Conservation (phyloP, 2,888 invertebrate genomes). For the Drosophila tanythrix region DNA sequence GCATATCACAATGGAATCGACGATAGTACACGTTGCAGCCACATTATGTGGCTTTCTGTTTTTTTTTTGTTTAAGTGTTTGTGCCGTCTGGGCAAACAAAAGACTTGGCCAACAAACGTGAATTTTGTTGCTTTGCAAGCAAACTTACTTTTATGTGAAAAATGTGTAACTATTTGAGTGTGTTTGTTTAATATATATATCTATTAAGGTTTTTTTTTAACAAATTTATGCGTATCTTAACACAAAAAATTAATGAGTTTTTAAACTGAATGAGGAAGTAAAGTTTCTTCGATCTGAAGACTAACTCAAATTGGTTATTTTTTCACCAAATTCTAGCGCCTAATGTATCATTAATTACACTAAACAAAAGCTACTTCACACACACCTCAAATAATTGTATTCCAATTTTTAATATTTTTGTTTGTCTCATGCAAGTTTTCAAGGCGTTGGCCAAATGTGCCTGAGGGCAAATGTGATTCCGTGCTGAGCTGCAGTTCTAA, state of each 20-base stretch:
- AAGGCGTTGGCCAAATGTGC: conserved; percentile 63
- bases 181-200: not conserved
- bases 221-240: not conserved
- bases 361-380: conserved; percentile 38
- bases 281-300: conserved; percentile 26
- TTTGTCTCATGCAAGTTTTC: conserved; percentile 50
- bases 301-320: conserved; percentile 50
- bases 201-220: not conserved
- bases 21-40: conserved; percentile 25
- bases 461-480: conserved; percentile 29
- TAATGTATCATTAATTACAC: conserved; percentile 68
- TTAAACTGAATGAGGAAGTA: conserved; percentile 59
- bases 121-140: conserved; percentile 1
- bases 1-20: conserved; percentile 64
- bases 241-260: conserved; percentile 46
- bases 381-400: conserved; percentile 48
- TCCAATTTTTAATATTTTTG: conserved; percentile 37
- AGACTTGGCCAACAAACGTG: conserved; percentile 57
- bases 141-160: not conserved
- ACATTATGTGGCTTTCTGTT: conserved; percentile 24
- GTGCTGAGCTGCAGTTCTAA: conserved; percentile 50
- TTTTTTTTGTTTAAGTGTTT: conserved; percentile 1
- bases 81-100: conserved; percentile 57
- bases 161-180: not conserved
- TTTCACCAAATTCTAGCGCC: conserved; percentile 45